Percentiles rank a stretch among this genome's conserved stretches.
phyloP scores from a whole-genome alignment of 2,888 invertebrate genomes.

The Apoda limacodes region DNA sequence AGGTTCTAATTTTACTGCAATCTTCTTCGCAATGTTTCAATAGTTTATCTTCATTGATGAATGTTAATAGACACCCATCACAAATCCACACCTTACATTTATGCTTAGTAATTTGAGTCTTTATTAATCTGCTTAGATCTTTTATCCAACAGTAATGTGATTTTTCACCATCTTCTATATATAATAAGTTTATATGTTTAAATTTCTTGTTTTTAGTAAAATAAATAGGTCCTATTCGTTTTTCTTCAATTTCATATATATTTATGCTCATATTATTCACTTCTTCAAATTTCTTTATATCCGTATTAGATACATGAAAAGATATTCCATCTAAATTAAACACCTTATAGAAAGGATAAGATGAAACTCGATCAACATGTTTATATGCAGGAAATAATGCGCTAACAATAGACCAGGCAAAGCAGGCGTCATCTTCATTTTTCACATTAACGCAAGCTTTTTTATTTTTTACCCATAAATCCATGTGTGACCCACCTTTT shows the following conservation, averaged over 20 bases:
- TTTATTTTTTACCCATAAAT: too few species aligned
- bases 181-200: too few species aligned
- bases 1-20: not conserved
- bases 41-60: not conserved
- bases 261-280: too few species aligned
- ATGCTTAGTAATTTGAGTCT: not conserved
- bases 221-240: not conserved
- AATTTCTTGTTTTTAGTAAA: not conserved
- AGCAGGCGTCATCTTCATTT: too few species aligned
- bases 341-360: not conserved
- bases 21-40: not conserved
- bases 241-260: too few species aligned
- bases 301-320: not conserved
- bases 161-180: too few species aligned
- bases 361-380: not conserved
- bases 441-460: too few species aligned
- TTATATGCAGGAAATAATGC: not conserved
- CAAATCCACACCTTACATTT: not conserved
- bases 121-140: not conserved
- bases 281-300: too few species aligned
- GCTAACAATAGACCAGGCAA: too few species aligned
- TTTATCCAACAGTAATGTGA: conserved; percentile 1
- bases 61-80: conserved; percentile 1
- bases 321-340: not conserved
- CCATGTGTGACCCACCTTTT: not conserved